These are phyloP conservation scores for Ruditapes philippinarum DNA, from an alignment of 1,140 invertebrate genomes.

Conservation along the genomic window DNA sequence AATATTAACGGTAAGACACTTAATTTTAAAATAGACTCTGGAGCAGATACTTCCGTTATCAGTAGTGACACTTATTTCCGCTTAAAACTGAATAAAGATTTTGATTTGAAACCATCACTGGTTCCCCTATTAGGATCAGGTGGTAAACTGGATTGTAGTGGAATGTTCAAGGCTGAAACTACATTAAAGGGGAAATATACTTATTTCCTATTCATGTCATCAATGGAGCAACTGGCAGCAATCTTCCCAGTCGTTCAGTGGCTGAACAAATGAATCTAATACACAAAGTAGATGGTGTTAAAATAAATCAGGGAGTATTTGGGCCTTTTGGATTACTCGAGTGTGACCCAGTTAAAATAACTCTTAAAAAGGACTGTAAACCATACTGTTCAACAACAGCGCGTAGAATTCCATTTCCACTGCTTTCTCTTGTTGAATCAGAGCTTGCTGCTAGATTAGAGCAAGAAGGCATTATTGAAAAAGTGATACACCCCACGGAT, in stretches of 20 bases:
- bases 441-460: conserved; percentile 68
- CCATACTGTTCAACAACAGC: neutral
- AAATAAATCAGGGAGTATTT: neutral
- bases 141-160: neutral
- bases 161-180: neutral
- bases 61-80: neutral
- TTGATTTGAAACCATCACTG: neutral
- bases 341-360: neutral
- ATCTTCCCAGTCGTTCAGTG: neutral
- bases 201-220: neutral
- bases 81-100: neutral
- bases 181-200: neutral
- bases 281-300: neutral
- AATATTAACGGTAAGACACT: neutral
- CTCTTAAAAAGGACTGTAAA: neutral
- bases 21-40: neutral
- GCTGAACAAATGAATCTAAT: neutral
- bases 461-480: conserved; percentile 72
- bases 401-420: conserved; percentile 37
- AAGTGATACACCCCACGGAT: neutral
- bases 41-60: neutral
- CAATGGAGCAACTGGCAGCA: no score
- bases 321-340: neutral
- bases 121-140: neutral
- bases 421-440: conserved; percentile 53